Conservation (phyloP, 2,797 vertebrate species). For the Tapera naevia region DNA sequence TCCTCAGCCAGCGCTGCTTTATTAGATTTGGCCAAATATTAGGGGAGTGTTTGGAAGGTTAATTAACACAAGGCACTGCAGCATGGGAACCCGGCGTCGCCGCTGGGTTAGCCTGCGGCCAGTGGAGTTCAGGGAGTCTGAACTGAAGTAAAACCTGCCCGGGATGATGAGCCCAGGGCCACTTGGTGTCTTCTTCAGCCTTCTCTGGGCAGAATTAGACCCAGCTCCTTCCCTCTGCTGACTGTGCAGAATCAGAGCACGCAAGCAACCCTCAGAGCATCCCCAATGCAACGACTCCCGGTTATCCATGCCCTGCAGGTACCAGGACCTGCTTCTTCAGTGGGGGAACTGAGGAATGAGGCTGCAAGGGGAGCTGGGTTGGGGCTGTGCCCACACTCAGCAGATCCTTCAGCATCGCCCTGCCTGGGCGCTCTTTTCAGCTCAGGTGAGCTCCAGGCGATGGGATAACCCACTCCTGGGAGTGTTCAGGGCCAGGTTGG, state of each 20-base stretch:
- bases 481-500: too few species aligned
- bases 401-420: too few species aligned
- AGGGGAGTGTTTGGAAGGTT: background rate
- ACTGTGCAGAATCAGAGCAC: fast-evolving
- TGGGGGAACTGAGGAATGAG: background rate
- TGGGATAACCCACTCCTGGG: too few species aligned
- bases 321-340: too few species aligned
- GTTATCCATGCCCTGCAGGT: fast-evolving
- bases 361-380: background rate
- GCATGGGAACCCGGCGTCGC: background rate
- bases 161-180: fast-evolving
- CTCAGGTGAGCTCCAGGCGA: fast-evolving
- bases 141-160: background rate
- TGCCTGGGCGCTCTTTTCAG: background rate
- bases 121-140: background rate
- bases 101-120: background rate
- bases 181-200: background rate
- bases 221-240: background rate
- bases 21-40: constrained; percentile 19
- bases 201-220: fast-evolving
- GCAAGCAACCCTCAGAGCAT: fast-evolving
- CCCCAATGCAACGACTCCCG: fast-evolving
- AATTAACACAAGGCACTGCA: background rate
- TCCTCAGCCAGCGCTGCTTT: background rate
- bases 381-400: fast-evolving